Evolutionary conservation across 2,888 invertebrate genomes (phyloP).

Genomic region (Holacanthella duospinosa): DNA sequence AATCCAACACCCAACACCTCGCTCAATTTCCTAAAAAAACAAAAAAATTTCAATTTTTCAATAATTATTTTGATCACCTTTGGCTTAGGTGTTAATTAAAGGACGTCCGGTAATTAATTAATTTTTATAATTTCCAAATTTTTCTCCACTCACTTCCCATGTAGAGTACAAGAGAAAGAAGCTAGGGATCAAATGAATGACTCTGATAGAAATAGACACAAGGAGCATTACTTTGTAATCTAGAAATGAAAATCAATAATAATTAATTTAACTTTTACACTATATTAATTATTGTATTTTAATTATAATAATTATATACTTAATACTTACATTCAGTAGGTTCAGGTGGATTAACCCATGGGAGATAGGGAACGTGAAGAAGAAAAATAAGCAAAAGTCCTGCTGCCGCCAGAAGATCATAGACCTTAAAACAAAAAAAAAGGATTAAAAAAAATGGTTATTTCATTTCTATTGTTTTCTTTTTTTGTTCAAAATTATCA

Average conservation of each 20-base stretch:
- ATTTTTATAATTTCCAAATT: too few relatives aligned
- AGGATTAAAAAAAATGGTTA: too few relatives aligned
- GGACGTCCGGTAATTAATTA: not conserved
- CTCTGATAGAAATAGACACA: constrained; percentile 32
- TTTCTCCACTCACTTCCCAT: constrained; percentile 37
- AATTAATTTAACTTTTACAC: not conserved
- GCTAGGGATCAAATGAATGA: constrained; percentile 35
- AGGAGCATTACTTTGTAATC: constrained; percentile 35
- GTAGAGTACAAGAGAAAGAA: constrained; percentile 36
- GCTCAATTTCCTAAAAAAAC: constrained; percentile 27
- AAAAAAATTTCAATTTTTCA: not conserved
- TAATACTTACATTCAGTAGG: constrained; percentile 6
- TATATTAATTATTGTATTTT: not conserved
- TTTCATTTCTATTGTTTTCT: not conserved
- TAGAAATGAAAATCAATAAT: constrained; percentile 13
- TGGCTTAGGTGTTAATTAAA: not conserved
- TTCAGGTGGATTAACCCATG: constrained; percentile 16
- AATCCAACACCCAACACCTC: constrained; percentile 32
- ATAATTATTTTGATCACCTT: too few relatives aligned
- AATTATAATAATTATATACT: not conserved
- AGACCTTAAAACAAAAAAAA: constrained; percentile 24
- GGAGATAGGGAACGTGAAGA: constrained; percentile 29
- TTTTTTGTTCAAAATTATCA: not conserved
- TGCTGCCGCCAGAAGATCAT: constrained; percentile 35
- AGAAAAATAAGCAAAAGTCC: constrained; percentile 30